Evolutionary conservation across 2,113 vertebrate genomes (phyloP).

Genomic region (Hiodon tergisus): DNA sequence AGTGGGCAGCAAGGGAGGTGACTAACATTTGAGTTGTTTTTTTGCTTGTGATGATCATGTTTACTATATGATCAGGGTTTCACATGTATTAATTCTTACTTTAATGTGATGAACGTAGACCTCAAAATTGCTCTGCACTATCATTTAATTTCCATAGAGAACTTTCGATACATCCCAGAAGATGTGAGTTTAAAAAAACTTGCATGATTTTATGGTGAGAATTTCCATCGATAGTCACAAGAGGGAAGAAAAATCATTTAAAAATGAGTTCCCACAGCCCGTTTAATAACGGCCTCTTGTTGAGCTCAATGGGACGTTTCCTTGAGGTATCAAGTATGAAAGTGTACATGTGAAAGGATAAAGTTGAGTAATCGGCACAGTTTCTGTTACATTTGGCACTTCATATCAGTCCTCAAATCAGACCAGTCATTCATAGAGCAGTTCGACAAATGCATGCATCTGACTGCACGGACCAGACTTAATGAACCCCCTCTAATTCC

Average conservation of each 20-base stretch:
- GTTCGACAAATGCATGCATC: neutral
- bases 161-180: neutral
- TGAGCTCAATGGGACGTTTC: neutral
- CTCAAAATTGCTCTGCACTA: conserved; percentile 6
- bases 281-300: neutral
- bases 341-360: no score
- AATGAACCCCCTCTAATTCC: conserved; percentile 5
- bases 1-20: conserved; percentile 57
- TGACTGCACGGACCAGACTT: conserved; percentile 3
- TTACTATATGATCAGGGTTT: conserved; percentile 44
- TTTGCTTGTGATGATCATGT: conserved; percentile 39
- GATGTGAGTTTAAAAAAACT: neutral
- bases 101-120: conserved; percentile 15
- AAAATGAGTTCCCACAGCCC: neutral
- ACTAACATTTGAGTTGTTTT: conserved; percentile 46
- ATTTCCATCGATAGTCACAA: neutral
- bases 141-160: conserved; percentile 5
- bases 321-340: neutral
- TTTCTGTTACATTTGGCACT: neutral
- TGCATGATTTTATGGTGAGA: conserved; percentile 11
- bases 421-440: neutral
- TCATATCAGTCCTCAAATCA: neutral
- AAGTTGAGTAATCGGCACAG: no score
- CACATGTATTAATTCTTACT: conserved; percentile 20
- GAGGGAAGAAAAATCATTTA: neutral